Evolutionary conservation across 92 coral and sea anemone species (phyloP).

Genomic region (Actinernus sp.): DNA sequence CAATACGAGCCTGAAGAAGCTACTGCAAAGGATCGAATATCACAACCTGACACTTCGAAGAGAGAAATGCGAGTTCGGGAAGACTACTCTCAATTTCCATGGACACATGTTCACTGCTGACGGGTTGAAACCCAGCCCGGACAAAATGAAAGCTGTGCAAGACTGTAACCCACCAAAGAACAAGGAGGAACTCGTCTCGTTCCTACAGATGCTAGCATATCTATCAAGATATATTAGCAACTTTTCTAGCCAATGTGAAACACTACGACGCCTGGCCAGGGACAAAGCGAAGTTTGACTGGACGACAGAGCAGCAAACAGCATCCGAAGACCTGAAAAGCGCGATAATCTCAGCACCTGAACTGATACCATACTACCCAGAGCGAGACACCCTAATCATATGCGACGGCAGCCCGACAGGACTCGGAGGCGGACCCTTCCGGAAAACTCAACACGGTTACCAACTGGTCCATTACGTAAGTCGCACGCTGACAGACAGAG

Average conservation of each 20-base stretch:
- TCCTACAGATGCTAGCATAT: slow-evolving; percentile 60
- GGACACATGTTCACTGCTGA: slow-evolving; percentile 61
- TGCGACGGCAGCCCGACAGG: slow-evolving; percentile 65
- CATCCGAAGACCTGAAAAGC: slow-evolving; percentile 51
- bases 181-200: slow-evolving; percentile 55
- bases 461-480: slow-evolving; percentile 74
- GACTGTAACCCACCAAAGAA: slow-evolving; percentile 25
- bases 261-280: slow-evolving; percentile 17
- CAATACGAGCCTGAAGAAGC: slow-evolving; percentile 20
- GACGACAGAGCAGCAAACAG: slow-evolving; percentile 47
- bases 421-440: slow-evolving; percentile 62
- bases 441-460: slow-evolving; percentile 50
- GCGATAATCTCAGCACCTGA: slow-evolving; percentile 60
- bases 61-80: slow-evolving; percentile 57
- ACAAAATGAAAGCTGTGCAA: slow-evolving; percentile 35
- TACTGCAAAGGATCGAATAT: slow-evolving; percentile 42
- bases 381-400: slow-evolving; percentile 53
- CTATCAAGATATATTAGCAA: slow-evolving; percentile 38
- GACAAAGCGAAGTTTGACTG: slow-evolving; percentile 11
- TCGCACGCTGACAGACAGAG: slow-evolving; percentile 55
- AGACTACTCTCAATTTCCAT: slow-evolving; percentile 50
- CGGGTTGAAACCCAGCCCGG: slow-evolving; percentile 56
- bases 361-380: slow-evolving; percentile 54
- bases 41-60: slow-evolving; percentile 32
- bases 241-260: slow-evolving; percentile 40